These are phyloP conservation scores for Neoniphon sammara DNA, from an alignment of 2,797 vertebrate genomes.

Conservation along the genomic window DNA sequence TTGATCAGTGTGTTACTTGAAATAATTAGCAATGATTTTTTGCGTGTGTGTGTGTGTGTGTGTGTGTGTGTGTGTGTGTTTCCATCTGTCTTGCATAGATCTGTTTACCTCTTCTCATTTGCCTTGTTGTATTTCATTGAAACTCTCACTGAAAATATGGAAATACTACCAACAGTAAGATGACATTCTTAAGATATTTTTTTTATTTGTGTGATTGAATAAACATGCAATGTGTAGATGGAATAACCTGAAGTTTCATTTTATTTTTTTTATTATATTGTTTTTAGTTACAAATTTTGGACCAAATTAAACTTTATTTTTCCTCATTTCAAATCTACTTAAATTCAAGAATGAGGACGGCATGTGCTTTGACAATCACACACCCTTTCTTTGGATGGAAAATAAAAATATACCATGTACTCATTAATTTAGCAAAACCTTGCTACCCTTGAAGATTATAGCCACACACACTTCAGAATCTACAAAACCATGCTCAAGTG, in stretches of 20 bases:
- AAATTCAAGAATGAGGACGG: conserved; percentile 4
- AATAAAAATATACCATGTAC: conserved; percentile 70
- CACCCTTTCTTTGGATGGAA: conserved; percentile 48
- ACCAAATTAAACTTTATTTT: conserved; percentile 23
- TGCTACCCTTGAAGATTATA: conserved; percentile 41
- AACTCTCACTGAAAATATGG: conserved; percentile 22
- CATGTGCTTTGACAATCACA: conserved; percentile 37
- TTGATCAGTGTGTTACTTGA: conserved; percentile 94
- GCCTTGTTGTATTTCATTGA: conserved; percentile 36
- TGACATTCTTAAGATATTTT: conserved; percentile 17
- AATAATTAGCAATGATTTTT: conserved; percentile 97
- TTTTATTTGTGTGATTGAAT: conserved; percentile 14
- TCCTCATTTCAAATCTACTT: conserved; percentile 12
- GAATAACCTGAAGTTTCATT: no score
- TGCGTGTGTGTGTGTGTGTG: conserved; percentile 26
- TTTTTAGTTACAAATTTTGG: no score
- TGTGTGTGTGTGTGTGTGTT: conserved; percentile 48
- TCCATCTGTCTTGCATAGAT: conserved; percentile 47
- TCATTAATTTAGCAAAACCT: conserved; percentile 78
- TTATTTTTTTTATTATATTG: no score
- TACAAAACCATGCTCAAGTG: conserved; percentile 65
- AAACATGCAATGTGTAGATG: not conserved
- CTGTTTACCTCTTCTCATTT: conserved; percentile 61
- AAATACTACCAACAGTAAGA: conserved; percentile 17
- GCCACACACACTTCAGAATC: conserved; percentile 56